Evolutionary conservation across 1,140 invertebrate species (phyloP).

Genomic region (Megalonaias nervosa): DNA sequence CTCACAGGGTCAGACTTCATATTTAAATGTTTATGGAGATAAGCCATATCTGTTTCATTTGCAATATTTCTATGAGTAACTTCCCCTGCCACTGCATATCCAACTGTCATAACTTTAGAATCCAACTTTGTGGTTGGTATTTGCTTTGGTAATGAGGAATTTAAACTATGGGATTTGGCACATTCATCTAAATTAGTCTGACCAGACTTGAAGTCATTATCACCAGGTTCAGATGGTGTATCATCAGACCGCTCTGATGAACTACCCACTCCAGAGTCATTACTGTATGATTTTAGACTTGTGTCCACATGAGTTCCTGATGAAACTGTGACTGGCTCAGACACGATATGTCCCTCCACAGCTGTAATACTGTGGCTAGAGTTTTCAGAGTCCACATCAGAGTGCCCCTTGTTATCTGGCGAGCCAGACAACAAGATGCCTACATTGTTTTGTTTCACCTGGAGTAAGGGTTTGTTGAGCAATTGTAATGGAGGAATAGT

Average conservation of each 20-base stretch:
- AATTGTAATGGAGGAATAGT: slow-evolving; percentile 39
- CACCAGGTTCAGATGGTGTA: slow-evolving; percentile 63
- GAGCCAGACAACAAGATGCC: slow-evolving; percentile 18
- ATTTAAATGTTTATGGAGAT: slow-evolving; percentile 22
- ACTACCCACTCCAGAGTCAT: slow-evolving; percentile 65
- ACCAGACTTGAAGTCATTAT: slow-evolving; percentile 56
- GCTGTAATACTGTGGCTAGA: slow-evolving; percentile 58
- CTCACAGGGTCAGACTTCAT: slow-evolving; percentile 2
- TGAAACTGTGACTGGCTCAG: slow-evolving; percentile 45
- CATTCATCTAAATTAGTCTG: slow-evolving; percentile 35
- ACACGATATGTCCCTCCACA: slow-evolving; percentile 46
- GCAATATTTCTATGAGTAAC: slow-evolving; percentile 13
- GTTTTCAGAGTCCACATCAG: slow-evolving; percentile 49
- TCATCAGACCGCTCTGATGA: slow-evolving; percentile 66
- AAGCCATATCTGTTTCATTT: slow-evolving; percentile 29
- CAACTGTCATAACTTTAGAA: slow-evolving; percentile 51
- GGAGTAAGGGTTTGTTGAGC: slow-evolving; percentile 50
- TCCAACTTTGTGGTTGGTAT: slow-evolving; percentile 10
- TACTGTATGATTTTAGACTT: slow-evolving; percentile 52
- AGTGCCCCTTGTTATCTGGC: slow-evolving; percentile 23
- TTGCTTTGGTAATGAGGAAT: slow-evolving; percentile 22
- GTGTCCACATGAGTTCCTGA: slow-evolving; percentile 36
- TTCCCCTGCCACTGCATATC: slow-evolving; percentile 50
- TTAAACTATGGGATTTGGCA: slow-evolving; percentile 35
- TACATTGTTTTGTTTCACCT: slow-evolving; percentile 32